A percentile compares a stretch with the other conserved stretches of the same genome.
Conservation (phyloP, 2,888 invertebrate genomes). For the Tetramorium bicarinatum region DNA sequence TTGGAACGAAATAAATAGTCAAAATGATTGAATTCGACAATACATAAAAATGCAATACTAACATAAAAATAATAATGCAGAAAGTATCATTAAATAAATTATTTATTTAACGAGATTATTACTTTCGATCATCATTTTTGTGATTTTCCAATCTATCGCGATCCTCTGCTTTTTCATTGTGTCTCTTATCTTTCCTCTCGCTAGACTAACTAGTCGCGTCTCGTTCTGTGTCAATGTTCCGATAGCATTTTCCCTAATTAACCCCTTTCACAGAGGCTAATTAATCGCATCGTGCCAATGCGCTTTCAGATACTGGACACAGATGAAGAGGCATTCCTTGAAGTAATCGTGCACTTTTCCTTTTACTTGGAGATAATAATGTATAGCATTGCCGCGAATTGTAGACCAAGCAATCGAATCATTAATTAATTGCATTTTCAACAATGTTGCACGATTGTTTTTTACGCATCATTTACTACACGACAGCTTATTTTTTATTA, state of each 20-base stretch:
- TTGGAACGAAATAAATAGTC: not conserved
- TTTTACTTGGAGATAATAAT: constrained; percentile 12
- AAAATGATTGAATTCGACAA: not conserved
- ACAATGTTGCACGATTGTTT: not conserved
- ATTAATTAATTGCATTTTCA: constrained; percentile 7
- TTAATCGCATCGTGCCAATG: constrained; percentile 61
- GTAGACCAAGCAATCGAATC: not conserved
- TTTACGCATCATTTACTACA: not conserved
- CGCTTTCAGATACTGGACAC: constrained; percentile 16
- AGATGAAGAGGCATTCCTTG: not conserved
- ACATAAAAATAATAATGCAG: not conserved
- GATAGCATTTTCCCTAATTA: constrained; percentile 66
- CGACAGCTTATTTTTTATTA: not conserved
- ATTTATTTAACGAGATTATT: constrained; percentile 4
- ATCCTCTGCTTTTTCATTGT: constrained; percentile 4
- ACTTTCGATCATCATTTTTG: constrained; percentile 11
- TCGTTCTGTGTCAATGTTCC: not conserved
- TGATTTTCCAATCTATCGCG: not conserved
- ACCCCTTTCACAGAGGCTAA: constrained; percentile 59
- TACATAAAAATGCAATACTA: no score
- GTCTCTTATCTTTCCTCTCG: constrained; percentile 20
- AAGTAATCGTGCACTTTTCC: constrained; percentile 5
- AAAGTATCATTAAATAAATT: not conserved
- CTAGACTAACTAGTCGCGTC: not conserved
- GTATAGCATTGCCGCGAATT: not conserved